Evolutionary conservation across 2,797 vertebrate species (phyloP).

Genomic region (Brachyalestes nurse): DNA sequence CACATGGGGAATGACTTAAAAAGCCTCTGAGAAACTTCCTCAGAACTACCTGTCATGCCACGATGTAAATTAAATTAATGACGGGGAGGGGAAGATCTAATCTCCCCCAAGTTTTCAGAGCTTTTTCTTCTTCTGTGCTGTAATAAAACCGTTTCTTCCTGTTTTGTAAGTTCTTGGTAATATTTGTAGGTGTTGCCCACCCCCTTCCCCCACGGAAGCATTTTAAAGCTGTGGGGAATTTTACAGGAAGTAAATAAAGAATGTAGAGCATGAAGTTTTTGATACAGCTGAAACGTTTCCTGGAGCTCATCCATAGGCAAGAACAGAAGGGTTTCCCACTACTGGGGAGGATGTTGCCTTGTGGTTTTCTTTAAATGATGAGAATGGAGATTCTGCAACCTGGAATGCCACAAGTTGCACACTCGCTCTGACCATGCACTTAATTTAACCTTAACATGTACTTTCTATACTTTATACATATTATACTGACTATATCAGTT

Average conservation of each 20-base stretch:
- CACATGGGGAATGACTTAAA: not conserved
- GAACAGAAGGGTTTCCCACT: not conserved
- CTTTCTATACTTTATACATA: not conserved
- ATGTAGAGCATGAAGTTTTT: slow-evolving; percentile 15
- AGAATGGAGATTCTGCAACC: not conserved
- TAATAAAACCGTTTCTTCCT: slow-evolving; percentile 32
- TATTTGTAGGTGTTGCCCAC: slow-evolving; percentile 20
- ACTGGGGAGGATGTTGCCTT: slow-evolving; percentile 6
- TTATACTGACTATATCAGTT: no score
- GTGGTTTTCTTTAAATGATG: not conserved
- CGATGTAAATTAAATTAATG: not conserved
- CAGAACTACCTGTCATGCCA: not conserved
- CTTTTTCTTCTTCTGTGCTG: not conserved
- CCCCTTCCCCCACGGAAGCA: not conserved
- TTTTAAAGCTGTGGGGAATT: slow-evolving; percentile 7
- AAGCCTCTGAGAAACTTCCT: not conserved
- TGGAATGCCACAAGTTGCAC: not conserved
- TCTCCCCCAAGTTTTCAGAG: not conserved
- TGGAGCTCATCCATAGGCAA: slow-evolving; percentile 1
- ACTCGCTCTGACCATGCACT: not conserved
- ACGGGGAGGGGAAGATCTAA: not conserved
- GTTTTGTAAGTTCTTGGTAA: slow-evolving; percentile 39
- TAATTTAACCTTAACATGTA: not conserved
- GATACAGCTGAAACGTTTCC: slow-evolving; percentile 13
- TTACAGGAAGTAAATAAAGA: slow-evolving; percentile 37